These are phyloP conservation scores for Pangasianodon hypophthalmus DNA, from an alignment of 2,113 vertebrate genomes.

Conservation along the genomic window DNA sequence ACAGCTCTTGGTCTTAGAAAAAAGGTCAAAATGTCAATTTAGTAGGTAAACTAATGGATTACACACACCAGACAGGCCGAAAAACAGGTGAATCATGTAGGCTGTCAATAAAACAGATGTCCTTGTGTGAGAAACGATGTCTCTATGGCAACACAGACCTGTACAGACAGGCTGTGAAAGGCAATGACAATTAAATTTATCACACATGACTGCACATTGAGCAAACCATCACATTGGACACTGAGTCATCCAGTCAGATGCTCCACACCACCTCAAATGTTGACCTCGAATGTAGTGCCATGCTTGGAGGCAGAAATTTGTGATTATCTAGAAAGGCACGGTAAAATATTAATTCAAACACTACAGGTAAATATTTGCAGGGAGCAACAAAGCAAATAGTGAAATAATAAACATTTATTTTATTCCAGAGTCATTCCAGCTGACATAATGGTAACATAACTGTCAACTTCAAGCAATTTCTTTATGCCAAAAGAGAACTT, in stretches of 20 bases:
- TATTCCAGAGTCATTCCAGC: background rate
- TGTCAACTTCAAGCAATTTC: background rate
- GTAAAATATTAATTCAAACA: background rate
- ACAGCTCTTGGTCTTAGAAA: background rate
- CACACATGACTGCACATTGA: slow-evolving; percentile 26
- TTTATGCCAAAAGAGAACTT: background rate
- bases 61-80: background rate
- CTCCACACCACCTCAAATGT: background rate
- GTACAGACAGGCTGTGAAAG: slow-evolving; percentile 27
- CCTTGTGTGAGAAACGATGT: slow-evolving; percentile 28
- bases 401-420: background rate
- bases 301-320: background rate
- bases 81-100: slow-evolving; percentile 29
- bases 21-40: slow-evolving; percentile 22
- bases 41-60: slow-evolving; percentile 8
- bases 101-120: slow-evolving; percentile 34
- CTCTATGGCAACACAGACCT: slow-evolving; percentile 38
- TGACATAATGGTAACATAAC: background rate
- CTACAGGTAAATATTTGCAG: too few species aligned
- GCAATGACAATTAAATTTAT: slow-evolving; percentile 53
- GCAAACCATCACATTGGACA: slow-evolving; percentile 28
- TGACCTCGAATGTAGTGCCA: background rate
- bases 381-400: background rate
- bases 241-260: slow-evolving; percentile 20
- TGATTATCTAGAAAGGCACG: background rate